A percentile compares a stretch with the other conserved stretches of the same genome.
Evolutionary conservation across 2,113 vertebrate species (phyloP).

Genomic region (Leiothrix lutea): DNA sequence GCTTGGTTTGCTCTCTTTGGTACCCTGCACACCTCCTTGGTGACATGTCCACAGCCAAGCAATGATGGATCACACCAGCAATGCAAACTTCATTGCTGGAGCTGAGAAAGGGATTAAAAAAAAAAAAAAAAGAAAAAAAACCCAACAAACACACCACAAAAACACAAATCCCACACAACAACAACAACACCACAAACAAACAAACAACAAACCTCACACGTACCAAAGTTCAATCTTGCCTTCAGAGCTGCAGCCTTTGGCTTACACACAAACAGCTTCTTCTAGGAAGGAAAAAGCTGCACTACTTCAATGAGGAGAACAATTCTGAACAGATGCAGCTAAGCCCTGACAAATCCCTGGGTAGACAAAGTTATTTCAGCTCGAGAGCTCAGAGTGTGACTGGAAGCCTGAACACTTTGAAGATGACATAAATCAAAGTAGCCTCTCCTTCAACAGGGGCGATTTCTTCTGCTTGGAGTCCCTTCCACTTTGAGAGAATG

Average conservation of each 20-base stretch:
- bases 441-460: background rate
- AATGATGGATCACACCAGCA: background rate
- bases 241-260: background rate
- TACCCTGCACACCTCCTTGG: background rate
- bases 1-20: background rate
- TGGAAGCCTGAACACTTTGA: background rate
- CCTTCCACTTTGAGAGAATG: background rate
- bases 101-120: background rate
- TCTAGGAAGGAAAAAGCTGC: background rate
- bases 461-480: background rate
- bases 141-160: no score
- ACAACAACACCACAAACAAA: no score
- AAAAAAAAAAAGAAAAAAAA: no score
- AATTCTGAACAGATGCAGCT: slow-evolving; percentile 38
- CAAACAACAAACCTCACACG: background rate
- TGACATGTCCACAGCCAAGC: background rate
- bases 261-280: background rate
- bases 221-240: background rate
- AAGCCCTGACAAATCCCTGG: slow-evolving; percentile 23
- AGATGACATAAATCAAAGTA: background rate
- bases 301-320: background rate
- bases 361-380: background rate
- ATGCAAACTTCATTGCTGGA: background rate
- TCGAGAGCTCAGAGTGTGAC: background rate
- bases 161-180: no score